A percentile compares a stretch with the other conserved stretches of the same genome.
Conservation (phyloP, 2,888 invertebrate species). For the Pantelozetes paolii region DNA sequence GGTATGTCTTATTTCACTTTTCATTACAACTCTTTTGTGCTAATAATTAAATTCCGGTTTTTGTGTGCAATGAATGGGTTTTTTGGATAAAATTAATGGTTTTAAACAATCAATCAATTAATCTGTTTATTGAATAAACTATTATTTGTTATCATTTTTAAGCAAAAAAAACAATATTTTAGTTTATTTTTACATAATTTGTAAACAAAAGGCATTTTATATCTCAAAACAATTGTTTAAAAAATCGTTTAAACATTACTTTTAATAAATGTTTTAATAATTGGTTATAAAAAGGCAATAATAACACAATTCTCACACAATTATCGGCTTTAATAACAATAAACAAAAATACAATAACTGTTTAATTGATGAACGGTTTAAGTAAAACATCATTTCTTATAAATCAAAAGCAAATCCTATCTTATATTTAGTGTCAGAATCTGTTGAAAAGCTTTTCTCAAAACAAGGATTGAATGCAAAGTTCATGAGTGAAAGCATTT, state of each 20-base stretch:
- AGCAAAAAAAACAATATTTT: no score
- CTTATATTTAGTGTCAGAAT: neutral
- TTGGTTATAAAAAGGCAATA: no score
- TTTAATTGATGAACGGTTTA: no score
- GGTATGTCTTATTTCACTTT: conserved; percentile 60
- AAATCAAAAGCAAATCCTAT: neutral
- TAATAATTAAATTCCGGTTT: conserved; percentile 6
- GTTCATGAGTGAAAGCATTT: conserved; percentile 16
- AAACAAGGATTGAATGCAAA: conserved; percentile 1
- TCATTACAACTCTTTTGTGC: neutral
- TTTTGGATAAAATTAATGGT: neutral
- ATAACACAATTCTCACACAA: no score
- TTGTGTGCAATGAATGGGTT: neutral
- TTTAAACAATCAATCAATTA: neutral
- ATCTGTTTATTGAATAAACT: neutral
- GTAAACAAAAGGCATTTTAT: no score
- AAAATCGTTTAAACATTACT: no score
- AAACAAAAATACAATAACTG: no score
- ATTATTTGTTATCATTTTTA: neutral
- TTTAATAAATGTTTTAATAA: no score
- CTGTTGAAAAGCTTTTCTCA: neutral
- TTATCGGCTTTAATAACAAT: no score
- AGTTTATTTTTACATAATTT: no score
- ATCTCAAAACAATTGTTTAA: no score
- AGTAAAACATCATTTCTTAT: no score